phyloP scores from a whole-genome alignment of 1,140 invertebrate genomes.

The Heliothis virescens region DNA sequence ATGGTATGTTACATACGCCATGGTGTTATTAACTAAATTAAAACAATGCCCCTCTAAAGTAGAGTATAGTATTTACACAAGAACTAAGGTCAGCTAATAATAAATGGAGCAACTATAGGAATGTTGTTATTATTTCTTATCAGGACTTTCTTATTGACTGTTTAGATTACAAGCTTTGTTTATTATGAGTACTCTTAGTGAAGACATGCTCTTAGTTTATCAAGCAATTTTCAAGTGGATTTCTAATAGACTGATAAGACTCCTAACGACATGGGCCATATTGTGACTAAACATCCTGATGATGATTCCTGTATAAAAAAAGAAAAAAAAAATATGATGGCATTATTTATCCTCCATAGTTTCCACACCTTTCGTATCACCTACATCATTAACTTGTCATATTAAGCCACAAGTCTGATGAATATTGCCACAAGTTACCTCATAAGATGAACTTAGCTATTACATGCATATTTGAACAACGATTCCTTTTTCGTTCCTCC shows the following conservation, averaged over 20 bases:
- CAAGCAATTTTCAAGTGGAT: no score
- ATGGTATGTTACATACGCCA: no score
- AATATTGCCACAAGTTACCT: neutral
- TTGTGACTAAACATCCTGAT: no score
- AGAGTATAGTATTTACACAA: neutral
- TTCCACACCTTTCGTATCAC: no score
- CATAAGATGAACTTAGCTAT: neutral
- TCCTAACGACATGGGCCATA: no score
- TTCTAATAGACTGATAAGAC: no score
- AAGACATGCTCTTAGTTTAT: no score
- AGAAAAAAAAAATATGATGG: no score
- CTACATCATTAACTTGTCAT: neutral
- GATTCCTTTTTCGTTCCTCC: neutral
- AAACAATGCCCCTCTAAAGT: no score
- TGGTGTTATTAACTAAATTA: no score
- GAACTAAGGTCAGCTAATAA: constrained; percentile 2
- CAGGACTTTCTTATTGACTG: constrained; percentile 28
- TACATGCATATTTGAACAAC: neutral
- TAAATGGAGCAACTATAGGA: neutral
- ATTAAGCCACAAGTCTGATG: neutral
- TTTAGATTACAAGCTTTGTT: constrained; percentile 34
- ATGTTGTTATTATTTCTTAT: constrained; percentile 21
- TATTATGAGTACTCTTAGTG: constrained; percentile 1
- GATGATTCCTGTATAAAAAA: no score
- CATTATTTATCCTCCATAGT: no score